Evolutionary conservation across 1,140 invertebrate species (phyloP).

Genomic region (Procambarus clarkii): DNA sequence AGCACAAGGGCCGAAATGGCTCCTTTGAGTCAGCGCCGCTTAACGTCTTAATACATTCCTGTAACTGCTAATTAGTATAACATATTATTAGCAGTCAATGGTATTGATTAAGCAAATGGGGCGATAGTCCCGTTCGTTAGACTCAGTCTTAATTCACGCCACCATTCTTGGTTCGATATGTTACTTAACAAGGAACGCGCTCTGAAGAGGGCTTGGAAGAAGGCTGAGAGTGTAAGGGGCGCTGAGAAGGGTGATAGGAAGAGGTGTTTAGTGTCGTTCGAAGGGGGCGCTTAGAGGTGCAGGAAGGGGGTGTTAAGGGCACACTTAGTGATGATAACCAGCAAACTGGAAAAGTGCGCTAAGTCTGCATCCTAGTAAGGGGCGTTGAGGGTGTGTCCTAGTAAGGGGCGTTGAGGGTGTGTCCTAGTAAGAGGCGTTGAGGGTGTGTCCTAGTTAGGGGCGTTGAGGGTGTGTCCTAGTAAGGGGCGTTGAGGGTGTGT

Average conservation of each 20-base stretch:
- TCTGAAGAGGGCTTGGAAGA: background rate
- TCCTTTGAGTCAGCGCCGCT: background rate
- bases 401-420: no score
- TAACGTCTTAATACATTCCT: slow-evolving; percentile 44
- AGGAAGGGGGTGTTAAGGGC: background rate
- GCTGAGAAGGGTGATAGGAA: background rate
- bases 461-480: no score
- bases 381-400: no score
- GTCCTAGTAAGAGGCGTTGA: no score
- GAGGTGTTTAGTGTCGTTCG: no score
- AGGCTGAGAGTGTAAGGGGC: background rate
- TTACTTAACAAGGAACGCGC: slow-evolving; percentile 13
- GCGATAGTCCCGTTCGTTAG: slow-evolving; percentile 57
- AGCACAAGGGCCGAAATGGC: slow-evolving; percentile 27
- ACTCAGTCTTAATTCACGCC: slow-evolving; percentile 42
- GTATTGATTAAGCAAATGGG: slow-evolving; percentile 68
- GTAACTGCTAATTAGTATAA: slow-evolving; percentile 65
- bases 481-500: no score
- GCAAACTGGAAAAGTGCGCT: no score
- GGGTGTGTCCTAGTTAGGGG: no score
- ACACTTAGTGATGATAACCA: no score
- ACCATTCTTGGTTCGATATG: slow-evolving; percentile 17
- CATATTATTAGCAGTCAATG: slow-evolving; percentile 68
- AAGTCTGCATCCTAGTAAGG: no score
- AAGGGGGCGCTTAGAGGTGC: background rate